A percentile compares a stretch with the other conserved stretches of the same genome.
phyloP scores from a whole-genome alignment of 2,797 vertebrate species.

The Pogonophryne albipinna region DNA sequence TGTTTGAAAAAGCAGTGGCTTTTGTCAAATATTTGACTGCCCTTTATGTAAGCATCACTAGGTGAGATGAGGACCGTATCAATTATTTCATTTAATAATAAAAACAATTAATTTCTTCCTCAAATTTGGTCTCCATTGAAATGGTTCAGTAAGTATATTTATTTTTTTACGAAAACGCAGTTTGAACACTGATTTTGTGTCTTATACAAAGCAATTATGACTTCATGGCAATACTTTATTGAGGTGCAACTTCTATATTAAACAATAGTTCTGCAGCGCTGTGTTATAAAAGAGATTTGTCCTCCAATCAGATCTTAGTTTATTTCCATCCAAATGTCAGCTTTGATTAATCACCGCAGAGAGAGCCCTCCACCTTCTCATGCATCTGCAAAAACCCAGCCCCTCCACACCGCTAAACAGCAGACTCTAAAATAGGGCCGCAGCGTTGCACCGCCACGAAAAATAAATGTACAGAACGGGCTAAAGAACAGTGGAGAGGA shows the following conservation, averaged over 20 bases:
- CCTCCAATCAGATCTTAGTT: constrained; percentile 55
- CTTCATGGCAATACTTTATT: constrained; percentile 41
- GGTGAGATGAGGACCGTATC: neutral
- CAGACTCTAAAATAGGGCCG: constrained; percentile 54
- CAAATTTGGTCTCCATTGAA: constrained; percentile 20
- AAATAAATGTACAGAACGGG: constrained; percentile 50
- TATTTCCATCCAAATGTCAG: constrained; percentile 80
- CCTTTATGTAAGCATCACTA: neutral
- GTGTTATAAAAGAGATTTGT: constrained; percentile 69
- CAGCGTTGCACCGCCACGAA: constrained; percentile 10
- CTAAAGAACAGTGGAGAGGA: constrained; percentile 38
- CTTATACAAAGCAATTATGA: constrained; percentile 35
- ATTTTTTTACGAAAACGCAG: constrained; percentile 12
- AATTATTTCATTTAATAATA: neutral
- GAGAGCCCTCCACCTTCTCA: constrained; percentile 68
- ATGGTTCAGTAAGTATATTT: constrained; percentile 19
- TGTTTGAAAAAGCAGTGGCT: neutral
- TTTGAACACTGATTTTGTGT: constrained; percentile 43
- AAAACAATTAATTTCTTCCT: neutral
- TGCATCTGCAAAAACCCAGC: constrained; percentile 69
- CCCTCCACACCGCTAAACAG: constrained; percentile 41
- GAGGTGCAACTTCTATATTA: constrained; percentile 46
- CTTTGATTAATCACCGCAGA: constrained; percentile 81
- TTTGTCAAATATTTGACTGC: neutral
- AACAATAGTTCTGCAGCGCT: constrained; percentile 60